Conservation (phyloP, 2,797 vertebrate genomes). For the Periparus ater region DNA sequence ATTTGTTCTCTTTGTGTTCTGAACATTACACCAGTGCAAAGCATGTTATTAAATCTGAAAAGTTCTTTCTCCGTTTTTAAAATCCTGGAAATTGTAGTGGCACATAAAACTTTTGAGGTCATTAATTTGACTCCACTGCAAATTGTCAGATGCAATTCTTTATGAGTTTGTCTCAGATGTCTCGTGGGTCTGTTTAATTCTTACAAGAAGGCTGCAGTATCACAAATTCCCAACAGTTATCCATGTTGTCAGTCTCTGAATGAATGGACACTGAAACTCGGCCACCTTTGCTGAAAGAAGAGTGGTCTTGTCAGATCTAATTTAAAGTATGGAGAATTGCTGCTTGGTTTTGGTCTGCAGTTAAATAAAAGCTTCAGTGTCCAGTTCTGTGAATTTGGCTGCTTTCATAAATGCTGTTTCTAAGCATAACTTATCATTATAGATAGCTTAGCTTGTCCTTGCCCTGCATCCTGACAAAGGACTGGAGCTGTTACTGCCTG, state of each 20-base stretch:
- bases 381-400: not conserved
- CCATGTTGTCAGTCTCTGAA: slow-evolving; percentile 1
- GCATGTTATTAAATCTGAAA: not conserved
- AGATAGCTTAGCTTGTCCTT: not conserved
- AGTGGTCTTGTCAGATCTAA: not conserved
- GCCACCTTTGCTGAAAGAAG: not conserved
- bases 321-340: not conserved
- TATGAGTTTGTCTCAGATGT: not conserved
- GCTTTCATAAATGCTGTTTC: not conserved
- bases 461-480: not conserved
- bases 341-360: not conserved
- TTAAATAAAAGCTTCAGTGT: not conserved
- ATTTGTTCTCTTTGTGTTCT: not conserved
- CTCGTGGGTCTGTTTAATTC: not conserved
- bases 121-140: not conserved
- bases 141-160: not conserved
- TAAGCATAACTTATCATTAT: not conserved
- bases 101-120: not conserved
- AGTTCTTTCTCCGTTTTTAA: not conserved
- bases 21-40: not conserved
- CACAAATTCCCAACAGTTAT: not conserved
- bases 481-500: not conserved
- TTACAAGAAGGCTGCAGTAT: not conserved
- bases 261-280: not conserved
- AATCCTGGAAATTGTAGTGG: not conserved